Evolutionary conservation across 1,140 invertebrate species (phyloP).

Genomic region (Halictus rubicundus): DNA sequence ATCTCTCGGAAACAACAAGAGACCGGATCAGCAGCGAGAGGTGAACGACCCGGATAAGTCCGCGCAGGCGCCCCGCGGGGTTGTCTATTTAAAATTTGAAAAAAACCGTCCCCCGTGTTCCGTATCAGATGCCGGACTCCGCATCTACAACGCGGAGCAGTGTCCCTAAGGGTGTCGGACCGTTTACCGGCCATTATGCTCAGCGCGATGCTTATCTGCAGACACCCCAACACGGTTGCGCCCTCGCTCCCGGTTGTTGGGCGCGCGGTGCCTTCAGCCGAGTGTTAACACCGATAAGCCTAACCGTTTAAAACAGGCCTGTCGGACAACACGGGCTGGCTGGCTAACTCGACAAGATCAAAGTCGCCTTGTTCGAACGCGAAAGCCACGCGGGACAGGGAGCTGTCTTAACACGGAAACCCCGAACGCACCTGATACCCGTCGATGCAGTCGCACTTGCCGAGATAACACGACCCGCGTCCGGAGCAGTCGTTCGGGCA

Average conservation of each 20-base stretch:
- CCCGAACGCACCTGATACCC: slow-evolving; percentile 91
- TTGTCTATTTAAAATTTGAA: no score
- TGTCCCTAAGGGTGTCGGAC: not conserved
- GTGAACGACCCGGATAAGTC: no score
- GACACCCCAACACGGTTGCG: not conserved
- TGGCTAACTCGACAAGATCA: not conserved
- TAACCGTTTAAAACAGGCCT: not conserved
- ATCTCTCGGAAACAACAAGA: no score
- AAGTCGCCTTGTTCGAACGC: not conserved
- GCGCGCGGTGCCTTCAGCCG: not conserved
- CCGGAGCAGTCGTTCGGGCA: slow-evolving; percentile 97
- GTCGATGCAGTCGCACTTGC: slow-evolving; percentile 97
- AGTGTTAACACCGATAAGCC: not conserved
- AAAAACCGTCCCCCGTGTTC: no score
- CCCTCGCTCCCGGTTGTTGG: not conserved
- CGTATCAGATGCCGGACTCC: no score
- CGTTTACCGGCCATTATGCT: not conserved
- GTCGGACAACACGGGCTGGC: no score
- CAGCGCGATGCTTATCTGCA: not conserved
- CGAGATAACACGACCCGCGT: slow-evolving; percentile 95
- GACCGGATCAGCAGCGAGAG: no score
- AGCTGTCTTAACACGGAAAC: not conserved
- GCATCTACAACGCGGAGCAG: no score
- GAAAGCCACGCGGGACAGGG: not conserved
- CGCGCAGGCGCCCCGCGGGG: no score